Evolutionary conservation across 2,888 invertebrate species (phyloP).

Genomic region (Drosophila algonquin): DNA sequence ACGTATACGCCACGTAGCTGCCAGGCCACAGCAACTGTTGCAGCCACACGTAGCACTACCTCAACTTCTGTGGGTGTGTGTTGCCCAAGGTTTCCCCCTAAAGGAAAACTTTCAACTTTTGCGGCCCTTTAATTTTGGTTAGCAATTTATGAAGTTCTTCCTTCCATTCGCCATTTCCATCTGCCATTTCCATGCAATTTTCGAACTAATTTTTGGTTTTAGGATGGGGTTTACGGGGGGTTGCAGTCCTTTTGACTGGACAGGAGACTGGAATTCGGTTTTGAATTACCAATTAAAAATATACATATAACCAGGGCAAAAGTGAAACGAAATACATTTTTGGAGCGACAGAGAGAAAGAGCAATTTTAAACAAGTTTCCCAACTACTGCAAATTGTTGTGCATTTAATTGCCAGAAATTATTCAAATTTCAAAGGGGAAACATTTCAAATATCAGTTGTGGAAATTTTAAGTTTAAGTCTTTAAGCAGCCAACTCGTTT

Average conservation of each 20-base stretch:
- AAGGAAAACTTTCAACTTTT: slow-evolving; percentile 33
- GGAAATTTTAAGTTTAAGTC: too few species aligned
- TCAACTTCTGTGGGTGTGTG: slow-evolving; percentile 6
- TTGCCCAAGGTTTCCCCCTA: slow-evolving; percentile 35
- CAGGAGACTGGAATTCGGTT: neutral
- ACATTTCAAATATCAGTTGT: neutral
- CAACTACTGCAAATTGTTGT: neutral
- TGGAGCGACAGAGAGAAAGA: too few species aligned
- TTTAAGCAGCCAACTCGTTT: neutral
- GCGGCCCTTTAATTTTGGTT: slow-evolving; percentile 62
- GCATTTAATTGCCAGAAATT: neutral
- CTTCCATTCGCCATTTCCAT: neutral
- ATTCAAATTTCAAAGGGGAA: neutral
- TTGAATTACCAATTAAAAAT: neutral
- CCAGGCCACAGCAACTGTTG: slow-evolving; percentile 63
- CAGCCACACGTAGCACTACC: slow-evolving; percentile 42
- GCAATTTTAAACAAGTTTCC: too few species aligned
- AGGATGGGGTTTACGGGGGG: neutral
- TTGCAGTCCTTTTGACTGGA: neutral
- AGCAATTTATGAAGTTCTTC: slow-evolving; percentile 60
- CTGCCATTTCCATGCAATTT: slow-evolving; percentile 29
- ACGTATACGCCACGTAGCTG: slow-evolving; percentile 67
- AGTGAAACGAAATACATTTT: neutral
- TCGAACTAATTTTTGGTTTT: neutral
- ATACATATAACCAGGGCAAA: too few species aligned